A percentile compares a stretch with the other conserved stretches of the same genome.
Evolutionary conservation across 2,113 vertebrate genomes (phyloP).

Genomic region (Myrmecobius fasciatus): DNA sequence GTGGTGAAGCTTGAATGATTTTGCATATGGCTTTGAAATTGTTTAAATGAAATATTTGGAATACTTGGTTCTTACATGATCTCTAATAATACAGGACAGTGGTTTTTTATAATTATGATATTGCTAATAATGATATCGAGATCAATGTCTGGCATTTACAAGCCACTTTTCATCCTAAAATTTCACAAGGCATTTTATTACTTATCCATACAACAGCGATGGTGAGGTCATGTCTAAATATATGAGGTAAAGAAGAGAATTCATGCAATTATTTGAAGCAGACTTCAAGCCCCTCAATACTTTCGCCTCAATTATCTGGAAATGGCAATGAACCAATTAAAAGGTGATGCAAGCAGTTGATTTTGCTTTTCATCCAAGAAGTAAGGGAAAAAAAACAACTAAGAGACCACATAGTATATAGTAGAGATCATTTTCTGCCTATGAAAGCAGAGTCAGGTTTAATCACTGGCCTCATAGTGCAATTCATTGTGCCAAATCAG

Average conservation of each 20-base stretch:
- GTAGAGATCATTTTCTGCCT: slow-evolving; percentile 55
- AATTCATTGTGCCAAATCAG: slow-evolving; percentile 53
- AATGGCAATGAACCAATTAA: slow-evolving; percentile 31
- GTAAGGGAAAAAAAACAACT: slow-evolving; percentile 41
- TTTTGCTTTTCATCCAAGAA: slow-evolving; percentile 60
- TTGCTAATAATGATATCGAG: neutral
- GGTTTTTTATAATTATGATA: neutral
- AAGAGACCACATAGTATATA: slow-evolving; percentile 40
- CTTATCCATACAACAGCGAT: slow-evolving; percentile 6
- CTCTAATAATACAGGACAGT: neutral
- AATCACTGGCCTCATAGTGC: slow-evolving; percentile 67
- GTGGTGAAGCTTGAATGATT: slow-evolving; percentile 28
- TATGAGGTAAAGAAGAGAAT: neutral
- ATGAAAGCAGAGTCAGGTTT: slow-evolving; percentile 62
- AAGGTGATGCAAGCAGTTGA: slow-evolving; percentile 26
- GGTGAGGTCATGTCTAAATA: neutral
- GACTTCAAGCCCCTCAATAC: neutral
- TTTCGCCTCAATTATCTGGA: slow-evolving; percentile 43
- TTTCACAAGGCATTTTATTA: neutral
- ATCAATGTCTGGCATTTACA: slow-evolving; percentile 14
- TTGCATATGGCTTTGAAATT: slow-evolving; percentile 17
- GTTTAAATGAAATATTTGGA: slow-evolving; percentile 36
- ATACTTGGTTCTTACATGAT: neutral
- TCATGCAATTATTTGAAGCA: slow-evolving; percentile 2
- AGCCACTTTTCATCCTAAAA: neutral